Conservation (phyloP, 2,888 invertebrate genomes). For the Caenorhabditis virilis region DNA sequence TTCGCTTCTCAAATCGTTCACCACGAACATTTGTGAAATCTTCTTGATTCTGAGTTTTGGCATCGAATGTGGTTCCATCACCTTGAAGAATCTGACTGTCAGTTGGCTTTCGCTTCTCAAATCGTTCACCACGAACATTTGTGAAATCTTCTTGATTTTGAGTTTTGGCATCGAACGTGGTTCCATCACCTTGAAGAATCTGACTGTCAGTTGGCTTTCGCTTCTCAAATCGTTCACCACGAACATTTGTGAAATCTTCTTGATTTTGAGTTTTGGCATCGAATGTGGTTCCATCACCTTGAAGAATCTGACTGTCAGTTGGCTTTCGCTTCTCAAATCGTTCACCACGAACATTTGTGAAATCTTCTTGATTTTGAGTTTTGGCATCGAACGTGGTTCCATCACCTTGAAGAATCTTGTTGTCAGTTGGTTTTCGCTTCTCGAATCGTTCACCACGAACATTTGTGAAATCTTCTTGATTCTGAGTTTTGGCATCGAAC, state of each 20-base stretch:
- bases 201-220: neutral
- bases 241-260: neutral
- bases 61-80: neutral
- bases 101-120: neutral
- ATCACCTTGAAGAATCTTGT: neutral
- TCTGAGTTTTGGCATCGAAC: neutral
- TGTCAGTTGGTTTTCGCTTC: neutral
- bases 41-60: slow-evolving; percentile 3
- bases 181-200: neutral
- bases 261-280: slow-evolving; percentile 1
- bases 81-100: neutral
- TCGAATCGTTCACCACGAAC: slow-evolving; percentile 1
- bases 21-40: neutral
- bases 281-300: neutral
- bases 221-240: neutral
- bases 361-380: slow-evolving; percentile 4
- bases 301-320: neutral
- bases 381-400: neutral
- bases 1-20: neutral
- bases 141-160: slow-evolving; percentile 5
- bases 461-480: neutral
- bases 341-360: slow-evolving; percentile 1
- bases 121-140: neutral
- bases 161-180: neutral
- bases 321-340: neutral